phyloP scores from a whole-genome alignment of 2,888 invertebrate genomes.

The Nowickia ferox region DNA sequence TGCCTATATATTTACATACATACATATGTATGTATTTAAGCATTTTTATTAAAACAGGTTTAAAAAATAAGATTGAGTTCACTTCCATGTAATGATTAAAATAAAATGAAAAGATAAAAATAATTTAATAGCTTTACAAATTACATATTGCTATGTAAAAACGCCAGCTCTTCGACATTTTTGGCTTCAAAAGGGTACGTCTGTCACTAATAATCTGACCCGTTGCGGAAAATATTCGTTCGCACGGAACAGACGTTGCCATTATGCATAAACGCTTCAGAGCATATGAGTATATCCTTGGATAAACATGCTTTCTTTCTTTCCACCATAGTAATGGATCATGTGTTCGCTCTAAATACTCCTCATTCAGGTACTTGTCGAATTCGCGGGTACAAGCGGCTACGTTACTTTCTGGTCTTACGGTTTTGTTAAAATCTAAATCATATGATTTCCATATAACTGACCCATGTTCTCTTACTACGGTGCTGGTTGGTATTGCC shows the following conservation, averaged over 20 bases:
- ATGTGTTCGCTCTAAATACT: slow-evolving; percentile 30
- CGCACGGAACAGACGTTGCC: slow-evolving; percentile 56
- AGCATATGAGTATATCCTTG: slow-evolving; percentile 36
- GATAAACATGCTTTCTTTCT: slow-evolving; percentile 44
- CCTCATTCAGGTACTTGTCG: slow-evolving; percentile 45
- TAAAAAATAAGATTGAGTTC: too few species aligned
- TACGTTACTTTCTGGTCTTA: slow-evolving; percentile 1
- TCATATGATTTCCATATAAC: slow-evolving; percentile 47
- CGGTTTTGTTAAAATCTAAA: background rate
- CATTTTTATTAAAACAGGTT: too few species aligned
- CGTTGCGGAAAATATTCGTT: slow-evolving; percentile 39
- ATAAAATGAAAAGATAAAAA: too few species aligned
- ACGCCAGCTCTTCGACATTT: slow-evolving; percentile 26
- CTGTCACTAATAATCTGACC: slow-evolving; percentile 31
- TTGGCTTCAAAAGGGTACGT: slow-evolving; percentile 7
- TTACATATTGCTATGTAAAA: slow-evolving; percentile 49
- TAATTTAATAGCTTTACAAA: background rate
- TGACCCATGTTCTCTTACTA: background rate
- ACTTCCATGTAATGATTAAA: too few species aligned
- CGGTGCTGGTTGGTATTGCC: too few species aligned
- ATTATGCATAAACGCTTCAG: slow-evolving; percentile 44
- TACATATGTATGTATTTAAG: background rate
- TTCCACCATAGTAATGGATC: slow-evolving; percentile 59
- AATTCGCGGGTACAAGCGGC: slow-evolving; percentile 37
- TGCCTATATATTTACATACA: background rate